Base-by-base conservation (phyloP, 2,113 vertebrate species). In the Ramphastos sulfuratus region DNA sequence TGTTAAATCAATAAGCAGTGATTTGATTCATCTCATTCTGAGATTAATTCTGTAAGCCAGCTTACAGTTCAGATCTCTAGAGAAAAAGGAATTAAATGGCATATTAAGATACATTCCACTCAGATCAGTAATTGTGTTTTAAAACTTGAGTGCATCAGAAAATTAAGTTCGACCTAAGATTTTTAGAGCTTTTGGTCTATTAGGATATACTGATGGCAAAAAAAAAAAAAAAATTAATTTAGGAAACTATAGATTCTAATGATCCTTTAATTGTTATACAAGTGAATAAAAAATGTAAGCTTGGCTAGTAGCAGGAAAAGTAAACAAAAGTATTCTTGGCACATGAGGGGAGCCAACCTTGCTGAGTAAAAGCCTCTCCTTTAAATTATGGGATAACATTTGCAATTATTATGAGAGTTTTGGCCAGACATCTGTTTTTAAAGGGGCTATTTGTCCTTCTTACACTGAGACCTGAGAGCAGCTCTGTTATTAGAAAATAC, bases 361-460 rank as follows among this genome's bases (percentile, higher is more conserved):
- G 56, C 70, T 52, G 71, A 50, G 19, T 79, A 79, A 91, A 64
- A 21, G 28, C 27, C 55, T 85, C 81, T 73, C 63, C 52, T 93
- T 94, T 79, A 78, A 87, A 76, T 90, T 63, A 55, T 9, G 12
- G 18, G n/a, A 64, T 87, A 87, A 70, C 21, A 42, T 76, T 89
- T 87, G 74, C 46, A 85, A 87, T 85, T 82, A 80, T 39, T 70
- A 1, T 42, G 74, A 56, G 59, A 82, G 67, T 85, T 77, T 85
- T 91, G 82, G 84, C 84, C 74, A 87, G 89, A 87, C 77, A 31
- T 76, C 89, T 91, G n/a, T 79, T 93, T 94, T 74, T 69, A 73
- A 91, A 86, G 85, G 25, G 33, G 61, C 61, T 86, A 28, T 86
- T 92, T 86, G 50, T 94, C 84, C 92, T 90, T 85, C 70, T 82